phyloP scores from a whole-genome alignment of 2,888 invertebrate species.

The Hirtodrosophila alboralis region DNA sequence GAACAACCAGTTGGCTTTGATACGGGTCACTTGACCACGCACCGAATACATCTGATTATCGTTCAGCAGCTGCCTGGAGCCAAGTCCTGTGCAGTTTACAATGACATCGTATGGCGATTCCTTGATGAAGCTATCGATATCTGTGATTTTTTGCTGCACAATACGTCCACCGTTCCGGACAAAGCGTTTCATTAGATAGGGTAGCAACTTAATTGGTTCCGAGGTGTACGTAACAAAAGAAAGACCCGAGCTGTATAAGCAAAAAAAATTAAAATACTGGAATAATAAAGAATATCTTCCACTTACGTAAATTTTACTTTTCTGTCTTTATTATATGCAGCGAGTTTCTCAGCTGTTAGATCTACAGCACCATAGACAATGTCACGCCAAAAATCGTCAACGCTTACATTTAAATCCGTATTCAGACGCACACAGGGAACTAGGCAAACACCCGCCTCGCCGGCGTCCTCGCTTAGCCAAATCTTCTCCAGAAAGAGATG shows the following conservation, averaged over 20 bases:
- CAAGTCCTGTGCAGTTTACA: constrained; percentile 91
- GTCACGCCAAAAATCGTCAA: constrained; percentile 74
- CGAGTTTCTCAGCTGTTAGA: constrained; percentile 69
- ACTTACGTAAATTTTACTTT: constrained; percentile 57
- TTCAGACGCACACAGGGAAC: constrained; percentile 84
- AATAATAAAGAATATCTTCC: too few species aligned
- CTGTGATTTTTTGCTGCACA: constrained; percentile 85
- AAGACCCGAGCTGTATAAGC: constrained; percentile 85
- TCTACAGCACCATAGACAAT: constrained; percentile 67
- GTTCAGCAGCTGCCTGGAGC: constrained; percentile 86
- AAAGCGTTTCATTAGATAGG: constrained; percentile 88
- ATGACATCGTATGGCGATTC: constrained; percentile 86
- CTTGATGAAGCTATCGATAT: constrained; percentile 84
- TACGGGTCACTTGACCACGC: constrained; percentile 90
- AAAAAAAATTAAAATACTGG: not conserved
- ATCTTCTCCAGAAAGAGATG: constrained; percentile 86
- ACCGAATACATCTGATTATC: constrained; percentile 88
- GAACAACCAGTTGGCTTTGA: constrained; percentile 89
- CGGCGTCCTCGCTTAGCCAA: constrained; percentile 86
- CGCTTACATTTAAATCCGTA: constrained; percentile 66
- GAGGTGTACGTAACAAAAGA: constrained; percentile 88
- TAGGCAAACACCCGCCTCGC: constrained; percentile 85
- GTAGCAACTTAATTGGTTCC: constrained; percentile 88
- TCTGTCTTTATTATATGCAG: constrained; percentile 80
- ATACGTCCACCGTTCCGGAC: constrained; percentile 86